Evolutionary conservation across 2,797 vertebrate species (phyloP).

Genomic region (Prionace glauca): DNA sequence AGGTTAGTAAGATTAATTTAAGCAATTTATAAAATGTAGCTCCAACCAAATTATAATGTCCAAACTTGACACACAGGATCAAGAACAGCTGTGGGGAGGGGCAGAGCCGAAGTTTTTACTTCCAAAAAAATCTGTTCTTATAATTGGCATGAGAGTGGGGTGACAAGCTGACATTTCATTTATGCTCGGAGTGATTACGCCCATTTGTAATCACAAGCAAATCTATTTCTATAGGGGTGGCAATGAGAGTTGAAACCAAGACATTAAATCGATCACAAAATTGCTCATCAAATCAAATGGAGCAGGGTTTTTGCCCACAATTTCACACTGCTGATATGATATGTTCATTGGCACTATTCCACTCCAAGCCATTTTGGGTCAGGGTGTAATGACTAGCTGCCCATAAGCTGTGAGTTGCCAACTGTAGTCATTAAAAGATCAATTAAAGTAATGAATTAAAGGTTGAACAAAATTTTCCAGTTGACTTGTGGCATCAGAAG

Average conservation of each 20-base stretch:
- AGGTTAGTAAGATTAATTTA: not conserved
- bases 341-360: not conserved
- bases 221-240: too few species aligned
- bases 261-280: not conserved
- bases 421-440: not conserved
- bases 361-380: not conserved
- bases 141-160: not conserved
- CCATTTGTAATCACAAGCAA: not conserved
- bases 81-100: not conserved
- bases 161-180: not conserved
- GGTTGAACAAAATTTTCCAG: not conserved
- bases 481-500: not conserved
- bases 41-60: not conserved
- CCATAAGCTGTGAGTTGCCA: not conserved
- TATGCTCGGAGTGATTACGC: not conserved
- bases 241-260: not conserved
- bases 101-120: not conserved
- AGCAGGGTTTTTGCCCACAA: too few species aligned
- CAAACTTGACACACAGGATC: not conserved
- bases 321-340: not conserved
- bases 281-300: not conserved
- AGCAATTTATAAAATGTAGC: constrained; percentile 7
- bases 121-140: not conserved
- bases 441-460: not conserved
- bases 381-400: not conserved